A percentile compares a stretch with the other conserved stretches of the same genome.
phyloP scores from a whole-genome alignment of 1,140 invertebrate genomes.

The Cheumatopsyche charites region DNA sequence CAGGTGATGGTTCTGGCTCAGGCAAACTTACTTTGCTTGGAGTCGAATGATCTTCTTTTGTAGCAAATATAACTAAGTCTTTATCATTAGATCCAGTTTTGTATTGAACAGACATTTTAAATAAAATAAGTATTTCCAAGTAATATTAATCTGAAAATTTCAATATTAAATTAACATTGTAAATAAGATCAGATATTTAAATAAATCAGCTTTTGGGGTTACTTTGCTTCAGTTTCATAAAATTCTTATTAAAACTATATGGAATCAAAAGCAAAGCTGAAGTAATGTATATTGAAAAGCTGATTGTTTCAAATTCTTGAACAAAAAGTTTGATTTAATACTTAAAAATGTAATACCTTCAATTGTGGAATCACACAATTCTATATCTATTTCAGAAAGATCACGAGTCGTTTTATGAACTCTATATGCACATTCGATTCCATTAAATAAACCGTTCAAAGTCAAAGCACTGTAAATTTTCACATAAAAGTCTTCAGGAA shows the following conservation, averaged over 20 bases:
- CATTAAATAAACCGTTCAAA: constrained; percentile 62
- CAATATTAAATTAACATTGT: too few species aligned
- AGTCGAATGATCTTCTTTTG: constrained; percentile 76
- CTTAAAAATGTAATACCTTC: not conserved
- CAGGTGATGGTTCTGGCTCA: constrained; percentile 74
- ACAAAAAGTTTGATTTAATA: too few species aligned
- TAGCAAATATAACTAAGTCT: constrained; percentile 84
- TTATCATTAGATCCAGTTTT: constrained; percentile 68
- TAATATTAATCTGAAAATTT: not conserved
- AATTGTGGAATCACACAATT: constrained; percentile 51
- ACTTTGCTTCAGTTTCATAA: too few species aligned
- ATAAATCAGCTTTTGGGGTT: too few species aligned
- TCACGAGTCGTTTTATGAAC: constrained; percentile 62
- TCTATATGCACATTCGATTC: constrained; percentile 61
- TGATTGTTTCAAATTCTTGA: too few species aligned
- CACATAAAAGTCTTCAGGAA: constrained; percentile 61
- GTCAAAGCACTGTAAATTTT: constrained; percentile 65
- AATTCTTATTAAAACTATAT: too few species aligned
- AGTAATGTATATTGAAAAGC: too few species aligned
- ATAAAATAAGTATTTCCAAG: not conserved
- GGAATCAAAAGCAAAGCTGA: too few species aligned
- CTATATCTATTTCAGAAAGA: constrained; percentile 6
- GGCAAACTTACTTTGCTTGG: constrained; percentile 77
- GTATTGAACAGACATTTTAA: constrained; percentile 60
- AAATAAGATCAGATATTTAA: too few species aligned